Base-by-base conservation (phyloP, 2,888 invertebrate genomes). In the Patella ulyssiponensis region DNA sequence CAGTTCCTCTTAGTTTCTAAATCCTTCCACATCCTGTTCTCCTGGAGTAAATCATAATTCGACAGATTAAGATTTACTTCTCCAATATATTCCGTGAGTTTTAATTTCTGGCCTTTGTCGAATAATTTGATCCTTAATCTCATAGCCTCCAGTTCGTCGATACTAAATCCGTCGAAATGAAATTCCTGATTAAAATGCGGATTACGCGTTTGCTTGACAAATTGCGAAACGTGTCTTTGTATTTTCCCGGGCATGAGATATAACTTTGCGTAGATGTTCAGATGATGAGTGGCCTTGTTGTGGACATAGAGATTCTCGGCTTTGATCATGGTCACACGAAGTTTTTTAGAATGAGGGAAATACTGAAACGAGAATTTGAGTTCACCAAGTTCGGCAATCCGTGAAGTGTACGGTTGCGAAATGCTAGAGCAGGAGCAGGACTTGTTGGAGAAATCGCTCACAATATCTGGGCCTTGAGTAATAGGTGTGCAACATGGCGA, bases 161-260 rank as follows among this genome's bases (percentile, higher is more conserved):
- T 81, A n/a, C 87, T 83, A 51, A 92, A 84, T 79, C 90, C 88
- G 77, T 91, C 91, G 85, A 92, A 92, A 81, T 90, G 91, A 81
- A 92, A 91, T 78, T 91, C 91, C 86, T 92, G 87, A 71, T 92
- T 90, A 81, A 89, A 92, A 17, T 90, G 84, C 3, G 92, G 92
- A 81, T 91, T 87, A 17, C 89, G 76, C 11, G 92, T 91, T 73
- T 90, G 86, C 77, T 91, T 91, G 9, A 91, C 86, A 14, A 91
- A 87, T 69, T 90, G 87, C 7, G 88, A 86, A 12, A 80, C 81
- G 77, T 92, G 91, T 80, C 91, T 91, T 79, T 92, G 92, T 52
- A 88, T 76, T 81, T 92, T 92, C 51, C 91, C 90, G n/a, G 92
- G 92, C 83, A 91, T 89, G 15, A 92, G 87, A 80, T 87, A 91